Conservation (phyloP, 2,888 invertebrate genomes). For the Caradrina kadenii region DNA sequence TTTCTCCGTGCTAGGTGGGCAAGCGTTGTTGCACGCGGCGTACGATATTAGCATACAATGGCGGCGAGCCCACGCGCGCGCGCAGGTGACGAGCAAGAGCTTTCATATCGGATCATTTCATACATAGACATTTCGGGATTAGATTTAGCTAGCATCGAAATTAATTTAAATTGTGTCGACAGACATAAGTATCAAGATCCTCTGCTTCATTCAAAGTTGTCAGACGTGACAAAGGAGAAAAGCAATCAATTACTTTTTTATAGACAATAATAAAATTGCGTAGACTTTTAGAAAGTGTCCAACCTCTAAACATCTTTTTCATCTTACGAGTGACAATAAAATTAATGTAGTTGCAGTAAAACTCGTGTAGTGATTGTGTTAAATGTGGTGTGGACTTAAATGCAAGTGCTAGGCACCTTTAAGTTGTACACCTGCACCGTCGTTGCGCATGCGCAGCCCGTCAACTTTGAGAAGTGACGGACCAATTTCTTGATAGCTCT, state of each 20-base stretch:
- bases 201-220: not conserved
- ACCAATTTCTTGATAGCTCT: slow-evolving; percentile 26
- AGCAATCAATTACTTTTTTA: not conserved
- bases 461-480: slow-evolving; percentile 16
- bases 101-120: slow-evolving; percentile 66
- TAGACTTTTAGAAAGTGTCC: slow-evolving; percentile 57
- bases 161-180: slow-evolving; percentile 47
- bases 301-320: slow-evolving; percentile 40
- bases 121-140: slow-evolving; percentile 57
- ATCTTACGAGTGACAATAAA: slow-evolving; percentile 63
- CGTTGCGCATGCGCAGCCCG: slow-evolving; percentile 1
- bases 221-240: slow-evolving; percentile 5
- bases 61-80: slow-evolving; percentile 75
- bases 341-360: slow-evolving; percentile 53
- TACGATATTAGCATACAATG: slow-evolving; percentile 79
- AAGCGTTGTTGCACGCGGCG: slow-evolving; percentile 61
- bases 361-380: slow-evolving; percentile 50
- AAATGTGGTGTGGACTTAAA: slow-evolving; percentile 27
- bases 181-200: slow-evolving; percentile 13
- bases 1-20: slow-evolving; percentile 74
- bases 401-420: slow-evolving; percentile 17
- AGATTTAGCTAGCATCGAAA: slow-evolving; percentile 59
- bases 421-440: slow-evolving; percentile 37
- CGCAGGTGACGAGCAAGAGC: slow-evolving; percentile 84
- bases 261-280: slow-evolving; percentile 25